These are phyloP conservation scores for Lamellibrachia satsuma DNA, from an alignment of 2,888 invertebrate genomes.

Conservation along the genomic window DNA sequence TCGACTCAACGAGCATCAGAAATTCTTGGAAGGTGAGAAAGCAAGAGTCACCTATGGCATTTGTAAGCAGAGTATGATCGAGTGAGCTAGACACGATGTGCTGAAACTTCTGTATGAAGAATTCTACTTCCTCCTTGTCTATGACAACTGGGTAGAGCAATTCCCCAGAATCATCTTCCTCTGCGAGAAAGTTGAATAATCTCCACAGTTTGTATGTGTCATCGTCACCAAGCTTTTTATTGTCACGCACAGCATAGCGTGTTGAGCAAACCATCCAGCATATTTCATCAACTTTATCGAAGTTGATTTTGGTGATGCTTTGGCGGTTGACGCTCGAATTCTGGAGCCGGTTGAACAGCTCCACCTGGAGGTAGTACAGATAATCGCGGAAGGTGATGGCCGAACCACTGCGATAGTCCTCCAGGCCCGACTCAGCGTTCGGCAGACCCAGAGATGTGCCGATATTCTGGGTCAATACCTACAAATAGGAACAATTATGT, in stretches of 20 bases:
- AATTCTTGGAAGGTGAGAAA: background rate
- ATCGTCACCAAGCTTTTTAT: conserved; percentile 73
- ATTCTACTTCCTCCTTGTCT: conserved; percentile 51
- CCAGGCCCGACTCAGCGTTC: conserved; percentile 81
- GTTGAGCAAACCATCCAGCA: conserved; percentile 84
- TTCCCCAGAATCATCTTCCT: conserved; percentile 68
- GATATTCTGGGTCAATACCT: conserved; percentile 85
- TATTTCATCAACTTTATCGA: conserved; percentile 72
- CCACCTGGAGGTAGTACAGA: conserved; percentile 27
- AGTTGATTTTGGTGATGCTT: conserved; percentile 31
- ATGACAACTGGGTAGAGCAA: conserved; percentile 46
- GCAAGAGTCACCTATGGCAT: background rate
- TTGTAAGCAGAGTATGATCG: background rate
- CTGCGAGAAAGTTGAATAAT: conserved; percentile 81
- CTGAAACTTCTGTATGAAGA: conserved; percentile 38
- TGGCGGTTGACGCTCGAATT: conserved; percentile 29
- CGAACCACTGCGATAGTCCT: conserved; percentile 78
- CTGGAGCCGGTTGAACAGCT: conserved; percentile 23
- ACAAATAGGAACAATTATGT: conserved; percentile 47
- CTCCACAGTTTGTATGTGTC: conserved; percentile 74
- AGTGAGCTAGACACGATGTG: background rate
- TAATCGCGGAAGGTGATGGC: conserved; percentile 69
- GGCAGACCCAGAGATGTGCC: conserved; percentile 81
- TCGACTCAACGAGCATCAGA: background rate
- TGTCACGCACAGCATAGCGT: conserved; percentile 72